These are phyloP conservation scores for Cinclus mexicanus DNA, from an alignment of 2,113 vertebrate species.

Conservation along the genomic window DNA sequence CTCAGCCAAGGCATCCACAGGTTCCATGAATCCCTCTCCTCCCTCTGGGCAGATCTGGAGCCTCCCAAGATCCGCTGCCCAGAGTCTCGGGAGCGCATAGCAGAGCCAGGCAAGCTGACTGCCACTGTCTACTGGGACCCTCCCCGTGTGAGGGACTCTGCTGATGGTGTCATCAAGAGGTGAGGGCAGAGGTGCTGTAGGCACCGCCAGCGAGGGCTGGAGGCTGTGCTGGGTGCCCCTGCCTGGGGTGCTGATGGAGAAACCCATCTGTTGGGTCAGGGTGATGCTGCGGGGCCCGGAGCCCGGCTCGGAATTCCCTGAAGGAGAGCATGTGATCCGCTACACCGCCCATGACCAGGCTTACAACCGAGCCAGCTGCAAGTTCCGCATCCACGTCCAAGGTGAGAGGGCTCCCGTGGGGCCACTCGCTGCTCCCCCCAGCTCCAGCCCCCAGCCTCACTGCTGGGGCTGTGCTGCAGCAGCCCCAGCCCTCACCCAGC, in stretches of 20 bases:
- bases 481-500: not conserved
- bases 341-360: constrained; percentile 91
- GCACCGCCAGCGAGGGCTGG: accelerated
- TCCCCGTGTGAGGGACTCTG: constrained; percentile 86
- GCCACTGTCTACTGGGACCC: constrained; percentile 87
- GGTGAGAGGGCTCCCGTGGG: constrained; percentile 64
- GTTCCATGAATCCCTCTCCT: not conserved
- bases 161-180: constrained; percentile 85
- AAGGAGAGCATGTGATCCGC: constrained; percentile 86
- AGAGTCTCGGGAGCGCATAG: constrained; percentile 84
- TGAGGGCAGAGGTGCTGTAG: constrained; percentile 29
- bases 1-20: not conserved
- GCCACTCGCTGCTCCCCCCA: accelerated
- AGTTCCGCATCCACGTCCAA: constrained; percentile 89
- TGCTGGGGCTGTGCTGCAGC: accelerated
- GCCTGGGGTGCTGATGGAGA: not conserved
- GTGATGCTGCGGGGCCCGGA: constrained; percentile 83
- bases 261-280: constrained; percentile 52
- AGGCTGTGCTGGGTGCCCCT: too few relatives aligned
- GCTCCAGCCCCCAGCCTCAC: accelerated
- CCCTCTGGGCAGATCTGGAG: constrained; percentile 81
- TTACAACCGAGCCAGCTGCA: constrained; percentile 92
- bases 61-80: constrained; percentile 95
- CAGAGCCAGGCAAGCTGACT: constrained; percentile 89
- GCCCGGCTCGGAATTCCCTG: constrained; percentile 84